Conservation (phyloP, 2,113 vertebrate genomes). For the Etheostoma cragini region DNA sequence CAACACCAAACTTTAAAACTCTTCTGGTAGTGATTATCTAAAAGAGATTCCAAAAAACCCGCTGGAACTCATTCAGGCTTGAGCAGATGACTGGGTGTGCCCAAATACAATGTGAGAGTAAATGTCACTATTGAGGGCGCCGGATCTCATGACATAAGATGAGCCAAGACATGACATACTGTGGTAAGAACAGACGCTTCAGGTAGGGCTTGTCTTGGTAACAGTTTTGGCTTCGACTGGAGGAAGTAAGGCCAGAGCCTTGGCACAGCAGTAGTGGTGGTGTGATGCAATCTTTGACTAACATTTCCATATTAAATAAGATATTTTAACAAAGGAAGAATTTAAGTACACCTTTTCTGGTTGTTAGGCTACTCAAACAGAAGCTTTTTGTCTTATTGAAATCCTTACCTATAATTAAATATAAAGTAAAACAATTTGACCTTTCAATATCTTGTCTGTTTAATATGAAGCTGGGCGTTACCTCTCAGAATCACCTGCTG, state of each 20-base stretch:
- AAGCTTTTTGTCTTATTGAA: not conserved
- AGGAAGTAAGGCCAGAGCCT: not conserved
- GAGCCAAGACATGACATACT: not conserved
- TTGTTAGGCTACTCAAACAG: not conserved
- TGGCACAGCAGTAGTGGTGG: not conserved
- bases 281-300: not conserved
- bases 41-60: not conserved
- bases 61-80: not conserved
- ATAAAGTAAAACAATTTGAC: slow-evolving; percentile 2
- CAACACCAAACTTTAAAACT: not conserved
- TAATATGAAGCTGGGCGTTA: not conserved
- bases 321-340: not conserved
- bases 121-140: not conserved
- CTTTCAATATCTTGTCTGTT: not conserved
- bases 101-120: not conserved
- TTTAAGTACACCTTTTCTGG: not conserved
- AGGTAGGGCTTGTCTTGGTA: not conserved
- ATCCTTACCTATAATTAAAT: not conserved
- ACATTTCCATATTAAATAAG: too few relatives aligned
- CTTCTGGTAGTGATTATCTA: not conserved
- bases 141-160: not conserved
- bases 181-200: not conserved
- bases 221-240: not conserved
- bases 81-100: not conserved
- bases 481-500: not conserved